Evolutionary conservation across 2,797 vertebrate genomes (phyloP).

Genomic region (Rhinichthys osculus): DNA sequence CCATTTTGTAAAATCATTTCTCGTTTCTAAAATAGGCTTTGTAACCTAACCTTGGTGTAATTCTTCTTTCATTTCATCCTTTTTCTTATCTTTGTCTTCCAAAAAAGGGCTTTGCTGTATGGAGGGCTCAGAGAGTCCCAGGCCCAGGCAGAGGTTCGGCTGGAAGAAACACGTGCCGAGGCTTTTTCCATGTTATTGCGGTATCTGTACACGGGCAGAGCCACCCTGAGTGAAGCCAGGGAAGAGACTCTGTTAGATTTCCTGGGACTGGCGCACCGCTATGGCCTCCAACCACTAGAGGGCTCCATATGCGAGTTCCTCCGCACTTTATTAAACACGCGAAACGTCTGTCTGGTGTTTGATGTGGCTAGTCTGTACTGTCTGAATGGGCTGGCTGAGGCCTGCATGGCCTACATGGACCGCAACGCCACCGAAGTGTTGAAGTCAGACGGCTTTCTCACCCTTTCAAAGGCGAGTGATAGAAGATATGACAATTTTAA

Average conservation of each 20-base stretch:
- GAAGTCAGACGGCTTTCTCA: conserved; percentile 89
- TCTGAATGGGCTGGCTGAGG: conserved; percentile 86
- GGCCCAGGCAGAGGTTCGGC: conserved; percentile 92
- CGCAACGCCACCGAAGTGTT: conserved; percentile 92
- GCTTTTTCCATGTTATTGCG: conserved; percentile 95
- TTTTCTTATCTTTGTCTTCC: not conserved
- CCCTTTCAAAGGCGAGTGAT: conserved; percentile 89
- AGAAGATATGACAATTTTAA: not conserved
- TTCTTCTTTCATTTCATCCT: not conserved
- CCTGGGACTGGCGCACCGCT: conserved; percentile 94
- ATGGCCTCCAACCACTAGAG: conserved; percentile 94
- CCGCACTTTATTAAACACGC: conserved; percentile 92
- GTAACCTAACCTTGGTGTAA: not conserved
- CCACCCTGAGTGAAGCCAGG: conserved; percentile 90
- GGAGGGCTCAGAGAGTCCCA: conserved; percentile 97
- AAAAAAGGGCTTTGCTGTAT: conserved; percentile 88
- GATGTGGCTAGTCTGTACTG: conserved; percentile 96
- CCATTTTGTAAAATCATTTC: not conserved
- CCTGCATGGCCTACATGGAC: conserved; percentile 97
- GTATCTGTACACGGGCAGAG: conserved; percentile 96
- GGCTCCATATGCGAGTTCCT: conserved; percentile 96
- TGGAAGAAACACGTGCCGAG: conserved; percentile 93
- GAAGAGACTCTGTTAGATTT: conserved; percentile 97
- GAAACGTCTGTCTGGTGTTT: conserved; percentile 96
- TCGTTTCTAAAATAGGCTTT: not conserved